Conservation (phyloP, 2,797 vertebrate genomes). For the Paratrypauchen microcephalus region DNA sequence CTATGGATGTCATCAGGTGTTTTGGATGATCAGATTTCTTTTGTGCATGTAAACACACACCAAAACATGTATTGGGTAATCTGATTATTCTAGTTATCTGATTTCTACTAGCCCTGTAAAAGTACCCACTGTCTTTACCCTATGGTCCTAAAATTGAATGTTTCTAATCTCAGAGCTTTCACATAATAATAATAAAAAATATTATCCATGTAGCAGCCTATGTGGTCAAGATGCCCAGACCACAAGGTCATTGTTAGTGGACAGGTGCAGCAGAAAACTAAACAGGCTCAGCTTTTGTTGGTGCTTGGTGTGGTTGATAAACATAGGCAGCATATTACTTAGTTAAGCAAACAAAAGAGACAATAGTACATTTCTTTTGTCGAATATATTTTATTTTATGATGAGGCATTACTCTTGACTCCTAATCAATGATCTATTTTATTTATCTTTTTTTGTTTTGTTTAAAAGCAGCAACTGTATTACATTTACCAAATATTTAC, state of each 20-base stretch:
- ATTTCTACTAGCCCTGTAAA: too few species aligned
- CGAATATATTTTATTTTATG: background rate
- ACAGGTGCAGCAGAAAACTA: constrained; percentile 2
- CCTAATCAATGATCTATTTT: background rate
- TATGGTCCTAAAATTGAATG: background rate
- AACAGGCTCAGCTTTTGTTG: background rate
- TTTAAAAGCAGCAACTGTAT: background rate
- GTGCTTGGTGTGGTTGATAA: background rate
- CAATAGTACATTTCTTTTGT: background rate
- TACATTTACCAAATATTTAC: background rate
- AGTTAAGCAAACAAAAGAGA: background rate
- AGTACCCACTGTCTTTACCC: background rate
- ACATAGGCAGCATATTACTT: background rate
- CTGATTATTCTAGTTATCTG: too few species aligned
- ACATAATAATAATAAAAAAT: background rate
- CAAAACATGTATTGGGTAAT: too few species aligned
- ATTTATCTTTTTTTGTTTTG: background rate
- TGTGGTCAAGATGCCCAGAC: background rate
- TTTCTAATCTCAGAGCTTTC: background rate
- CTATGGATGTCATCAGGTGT: too few species aligned
- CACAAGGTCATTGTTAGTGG: constrained; percentile 5
- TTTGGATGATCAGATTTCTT: too few species aligned
- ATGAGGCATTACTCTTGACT: background rate
- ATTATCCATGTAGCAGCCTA: background rate
- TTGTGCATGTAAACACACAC: too few species aligned